Percentiles rank a stretch among this genome's conserved stretches.
These are phyloP conservation scores for Drosophila pandora DNA, from an alignment of 1,140 invertebrate genomes.

Conservation along the genomic window DNA sequence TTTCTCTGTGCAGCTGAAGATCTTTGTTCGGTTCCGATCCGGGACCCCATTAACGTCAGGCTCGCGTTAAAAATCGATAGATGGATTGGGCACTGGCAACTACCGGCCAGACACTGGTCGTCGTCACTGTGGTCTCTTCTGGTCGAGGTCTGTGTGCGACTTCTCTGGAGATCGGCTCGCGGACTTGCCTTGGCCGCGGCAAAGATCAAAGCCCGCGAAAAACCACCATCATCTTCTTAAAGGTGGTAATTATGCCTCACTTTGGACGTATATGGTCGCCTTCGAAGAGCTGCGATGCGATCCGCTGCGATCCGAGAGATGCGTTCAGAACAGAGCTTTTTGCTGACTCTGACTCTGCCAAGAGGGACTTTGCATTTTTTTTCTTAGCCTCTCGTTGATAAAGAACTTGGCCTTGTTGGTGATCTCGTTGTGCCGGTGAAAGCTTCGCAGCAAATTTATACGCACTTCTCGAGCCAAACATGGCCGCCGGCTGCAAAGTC, in stretches of 20 bases:
- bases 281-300: slow-evolving; percentile 14
- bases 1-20: slow-evolving; percentile 6
- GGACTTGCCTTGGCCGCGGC: slow-evolving; percentile 53
- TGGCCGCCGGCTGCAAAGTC: slow-evolving; percentile 65
- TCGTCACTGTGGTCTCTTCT: slow-evolving; percentile 49
- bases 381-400: slow-evolving; percentile 23
- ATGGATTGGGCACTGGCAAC: slow-evolving; percentile 68
- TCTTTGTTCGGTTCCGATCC: slow-evolving; percentile 21
- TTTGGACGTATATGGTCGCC: slow-evolving; percentile 49
- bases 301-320: slow-evolving; percentile 23
- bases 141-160: slow-evolving; percentile 1
- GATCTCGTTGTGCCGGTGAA: slow-evolving; percentile 61
- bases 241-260: slow-evolving; percentile 82
- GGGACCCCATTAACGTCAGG: slow-evolving; percentile 75
- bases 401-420: slow-evolving; percentile 47
- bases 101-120: slow-evolving; percentile 36
- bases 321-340: slow-evolving; percentile 29
- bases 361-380: not conserved
- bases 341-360: not conserved
- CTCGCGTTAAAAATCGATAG: slow-evolving; percentile 83
- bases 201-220: slow-evolving; percentile 81
- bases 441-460: slow-evolving; percentile 78
- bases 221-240: slow-evolving; percentile 83
- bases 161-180: slow-evolving; percentile 33
- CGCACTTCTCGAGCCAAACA: slow-evolving; percentile 65